Conservation (phyloP, 2,888 invertebrate species). For the Hipparchia sbordonii region DNA sequence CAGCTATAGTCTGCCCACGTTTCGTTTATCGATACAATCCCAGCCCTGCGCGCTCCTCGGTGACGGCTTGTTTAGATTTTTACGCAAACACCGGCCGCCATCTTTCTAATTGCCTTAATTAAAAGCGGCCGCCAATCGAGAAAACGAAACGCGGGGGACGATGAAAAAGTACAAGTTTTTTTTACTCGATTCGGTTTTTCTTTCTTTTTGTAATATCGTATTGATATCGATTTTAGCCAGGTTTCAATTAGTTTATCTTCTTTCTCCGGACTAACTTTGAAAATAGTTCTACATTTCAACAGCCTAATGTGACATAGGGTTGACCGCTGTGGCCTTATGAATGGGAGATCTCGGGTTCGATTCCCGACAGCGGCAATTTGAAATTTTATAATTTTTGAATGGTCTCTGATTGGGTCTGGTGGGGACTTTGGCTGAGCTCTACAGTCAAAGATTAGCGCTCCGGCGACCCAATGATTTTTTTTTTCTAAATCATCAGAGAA, state of each 20-base stretch:
- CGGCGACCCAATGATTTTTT: no score
- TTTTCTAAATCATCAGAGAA: no score
- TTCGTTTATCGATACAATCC: constrained; percentile 25
- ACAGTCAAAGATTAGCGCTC: no score
- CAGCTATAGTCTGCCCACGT: no score
- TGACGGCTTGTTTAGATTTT: constrained; percentile 77
- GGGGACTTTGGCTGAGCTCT: no score
- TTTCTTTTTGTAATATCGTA: constrained; percentile 24
- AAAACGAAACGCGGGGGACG: constrained; percentile 41
- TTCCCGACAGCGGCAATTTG: no score
- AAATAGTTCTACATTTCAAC: no score
- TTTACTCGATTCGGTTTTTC: constrained; percentile 18
- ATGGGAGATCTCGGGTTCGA: no score
- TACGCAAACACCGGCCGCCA: constrained; percentile 73
- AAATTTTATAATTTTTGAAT: no score
- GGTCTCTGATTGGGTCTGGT: no score
- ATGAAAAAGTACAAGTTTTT: constrained; percentile 33
- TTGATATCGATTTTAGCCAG: constrained; percentile 16
- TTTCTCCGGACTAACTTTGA: neutral
- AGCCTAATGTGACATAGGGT: no score
- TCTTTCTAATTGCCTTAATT: constrained; percentile 81
- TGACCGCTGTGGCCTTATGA: no score
- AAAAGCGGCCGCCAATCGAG: constrained; percentile 67
- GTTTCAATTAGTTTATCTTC: neutral
- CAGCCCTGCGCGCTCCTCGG: constrained; percentile 50